Evolutionary conservation across 1,140 invertebrate genomes (phyloP), one percentile per base, ranked within the genome.

Genomic region (Thaumetopoea pityocampa): DNA sequence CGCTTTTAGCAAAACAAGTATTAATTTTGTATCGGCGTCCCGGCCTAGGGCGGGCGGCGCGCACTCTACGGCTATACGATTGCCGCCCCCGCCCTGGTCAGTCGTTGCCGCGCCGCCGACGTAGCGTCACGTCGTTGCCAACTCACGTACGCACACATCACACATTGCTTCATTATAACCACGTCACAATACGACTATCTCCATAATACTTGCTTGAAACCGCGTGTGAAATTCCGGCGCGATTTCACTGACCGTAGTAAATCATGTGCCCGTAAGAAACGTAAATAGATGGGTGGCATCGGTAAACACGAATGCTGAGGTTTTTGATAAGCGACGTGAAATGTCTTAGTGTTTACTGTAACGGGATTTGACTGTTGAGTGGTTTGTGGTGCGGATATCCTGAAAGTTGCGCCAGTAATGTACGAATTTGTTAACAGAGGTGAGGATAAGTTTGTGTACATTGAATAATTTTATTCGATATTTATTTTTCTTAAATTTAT

Each of bases 1-100:
- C 69, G 65, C 73, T 78, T 73, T 78, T 79, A 72, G 72, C 70
- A 78, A 82, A 79, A 78, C 73, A 82, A 82, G 78, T 82, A 82
- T 82, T 82, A 82, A 82, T 79, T 79, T 76, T 78, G 78, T 82
- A 79, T 82, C 78, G 73, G 66, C 63, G 62, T 68, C 56, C 63
- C 49, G 48, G 54, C 41, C 42, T 43, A n/a, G 63, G 68, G 67
- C 68, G 71, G 69, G 67, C 64, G 69, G 26, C 26, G 26, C 26
- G 26, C 26, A 28, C 11, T 28, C 26, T 28, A 14, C 12, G 9
- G 7, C 6, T 14, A 14, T 3, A n/a, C 12, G 12, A 28, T n/a
- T 22, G 16, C 36, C 38, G 34, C 56, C 59, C 55, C 63, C 69
- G 61, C 69, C 68, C 57, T 63, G 51, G 62, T 49, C 71, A 79